Percentiles rank a stretch among this genome's conserved stretches.
These are phyloP conservation scores for Helobdella robusta DNA, from an alignment of 2,888 invertebrate species.

Conservation along the genomic window DNA sequence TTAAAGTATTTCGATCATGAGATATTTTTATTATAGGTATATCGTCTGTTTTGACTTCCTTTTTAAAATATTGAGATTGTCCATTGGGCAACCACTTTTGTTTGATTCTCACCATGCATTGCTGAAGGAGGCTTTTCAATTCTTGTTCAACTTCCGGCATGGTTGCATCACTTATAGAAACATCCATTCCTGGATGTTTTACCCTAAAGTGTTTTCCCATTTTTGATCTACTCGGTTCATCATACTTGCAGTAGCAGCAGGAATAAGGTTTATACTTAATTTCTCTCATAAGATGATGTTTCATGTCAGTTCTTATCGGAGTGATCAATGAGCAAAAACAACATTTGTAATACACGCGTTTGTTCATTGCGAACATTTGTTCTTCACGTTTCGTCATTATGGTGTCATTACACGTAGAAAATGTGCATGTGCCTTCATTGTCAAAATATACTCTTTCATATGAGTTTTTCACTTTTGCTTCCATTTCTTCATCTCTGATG, in stretches of 20 bases:
- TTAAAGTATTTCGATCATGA: background rate
- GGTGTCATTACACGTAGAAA: background rate
- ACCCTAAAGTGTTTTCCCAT: conserved; percentile 31
- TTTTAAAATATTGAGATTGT: background rate
- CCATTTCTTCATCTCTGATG: conserved; percentile 24
- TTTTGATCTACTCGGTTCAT: conserved; percentile 28
- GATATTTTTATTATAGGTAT: conserved; percentile 22
- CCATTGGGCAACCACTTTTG: background rate
- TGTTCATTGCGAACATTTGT: background rate
- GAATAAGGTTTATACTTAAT: conserved; percentile 32
- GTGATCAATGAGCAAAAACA: conserved; percentile 28
- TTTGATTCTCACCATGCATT: conserved; percentile 15
- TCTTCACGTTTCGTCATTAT: background rate
- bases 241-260: conserved; percentile 32
- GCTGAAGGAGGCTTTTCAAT: background rate
- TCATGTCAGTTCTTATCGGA: conserved; percentile 29
- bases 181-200: conserved; percentile 27
- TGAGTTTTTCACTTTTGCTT: conserved; percentile 24
- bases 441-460: conserved; percentile 16
- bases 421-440: conserved; percentile 9
- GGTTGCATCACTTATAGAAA: conserved; percentile 5
- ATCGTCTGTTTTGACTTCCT: conserved; percentile 1
- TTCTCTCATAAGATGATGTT: conserved; percentile 32
- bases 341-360: conserved; percentile 27
- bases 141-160: conserved; percentile 20